Conservation (phyloP, 2,888 invertebrate species). For the Cacoxenus indagator region DNA sequence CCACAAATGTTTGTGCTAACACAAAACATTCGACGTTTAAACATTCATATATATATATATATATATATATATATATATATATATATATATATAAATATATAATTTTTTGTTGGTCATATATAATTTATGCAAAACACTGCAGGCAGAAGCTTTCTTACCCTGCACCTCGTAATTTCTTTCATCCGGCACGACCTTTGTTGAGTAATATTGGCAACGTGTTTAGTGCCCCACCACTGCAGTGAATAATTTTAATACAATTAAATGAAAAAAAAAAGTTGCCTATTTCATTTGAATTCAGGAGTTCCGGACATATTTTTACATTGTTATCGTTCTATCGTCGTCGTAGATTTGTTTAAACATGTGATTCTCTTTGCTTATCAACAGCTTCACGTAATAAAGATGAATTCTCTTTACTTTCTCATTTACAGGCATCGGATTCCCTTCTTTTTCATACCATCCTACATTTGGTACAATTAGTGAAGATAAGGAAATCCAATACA, state of each 20-base stretch:
- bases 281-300: conserved; percentile 45
- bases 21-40: too few relatives aligned
- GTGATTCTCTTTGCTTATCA: conserved; percentile 5
- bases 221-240: neutral
- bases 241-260: neutral
- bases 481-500: conserved; percentile 23
- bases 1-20: too few relatives aligned
- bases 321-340: conserved; percentile 24
- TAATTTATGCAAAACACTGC: neutral
- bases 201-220: conserved; percentile 8
- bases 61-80: too few relatives aligned
- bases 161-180: neutral
- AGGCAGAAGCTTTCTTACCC: neutral
- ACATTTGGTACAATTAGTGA: too few relatives aligned
- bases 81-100: too few relatives aligned
- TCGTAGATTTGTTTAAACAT: neutral
- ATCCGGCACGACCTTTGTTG: conserved; percentile 37
- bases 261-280: neutral
- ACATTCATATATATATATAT: too few relatives aligned
- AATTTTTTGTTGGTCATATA: too few relatives aligned
- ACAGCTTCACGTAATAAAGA: neutral
- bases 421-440: neutral
- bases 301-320: conserved; percentile 61
- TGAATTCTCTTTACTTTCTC: neutral
- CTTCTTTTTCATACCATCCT: neutral